Conservation (phyloP, 1,140 invertebrate genomes). For the Lutraria rhynchaena region DNA sequence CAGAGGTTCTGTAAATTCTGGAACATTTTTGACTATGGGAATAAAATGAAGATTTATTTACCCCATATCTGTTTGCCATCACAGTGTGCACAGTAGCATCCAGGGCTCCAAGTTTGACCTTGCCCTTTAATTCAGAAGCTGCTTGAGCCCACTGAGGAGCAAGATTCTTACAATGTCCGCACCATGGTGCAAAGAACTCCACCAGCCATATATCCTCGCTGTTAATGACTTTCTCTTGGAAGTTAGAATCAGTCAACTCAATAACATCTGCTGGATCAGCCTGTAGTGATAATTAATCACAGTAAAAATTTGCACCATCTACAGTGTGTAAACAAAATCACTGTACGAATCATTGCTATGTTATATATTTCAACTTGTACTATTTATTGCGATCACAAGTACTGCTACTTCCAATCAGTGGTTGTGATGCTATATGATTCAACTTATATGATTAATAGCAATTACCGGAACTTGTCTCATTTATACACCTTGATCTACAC, state of each 20-base stretch:
- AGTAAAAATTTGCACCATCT: too few species aligned
- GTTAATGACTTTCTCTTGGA: conserved; percentile 93
- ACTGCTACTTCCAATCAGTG: too few species aligned
- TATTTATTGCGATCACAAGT: too few species aligned
- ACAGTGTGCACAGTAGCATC: conserved; percentile 96
- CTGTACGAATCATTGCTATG: too few species aligned
- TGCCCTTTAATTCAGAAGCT: conserved; percentile 95
- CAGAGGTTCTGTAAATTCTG: too few species aligned
- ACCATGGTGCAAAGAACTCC: conserved; percentile 96
- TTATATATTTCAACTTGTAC: too few species aligned
- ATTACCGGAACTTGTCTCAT: too few species aligned
- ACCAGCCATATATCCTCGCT: conserved; percentile 97
- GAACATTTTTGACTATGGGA: too few species aligned
- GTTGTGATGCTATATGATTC: too few species aligned
- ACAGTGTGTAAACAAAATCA: too few species aligned
- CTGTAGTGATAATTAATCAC: conserved; percentile 33
- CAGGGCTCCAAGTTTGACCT: conserved; percentile 96
- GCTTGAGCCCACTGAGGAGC: conserved; percentile 97
- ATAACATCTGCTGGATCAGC: conserved; percentile 90
- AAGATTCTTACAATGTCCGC: conserved; percentile 94
- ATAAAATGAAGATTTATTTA: conserved; percentile 65
- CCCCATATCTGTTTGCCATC: conserved; percentile 86
- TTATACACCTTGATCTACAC: too few species aligned
- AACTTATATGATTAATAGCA: too few species aligned
- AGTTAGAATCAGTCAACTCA: conserved; percentile 96